A percentile compares a stretch with the other conserved stretches of the same genome.
Evolutionary conservation across 2,888 invertebrate species (phyloP).

Genomic region (Litoditis marina): DNA sequence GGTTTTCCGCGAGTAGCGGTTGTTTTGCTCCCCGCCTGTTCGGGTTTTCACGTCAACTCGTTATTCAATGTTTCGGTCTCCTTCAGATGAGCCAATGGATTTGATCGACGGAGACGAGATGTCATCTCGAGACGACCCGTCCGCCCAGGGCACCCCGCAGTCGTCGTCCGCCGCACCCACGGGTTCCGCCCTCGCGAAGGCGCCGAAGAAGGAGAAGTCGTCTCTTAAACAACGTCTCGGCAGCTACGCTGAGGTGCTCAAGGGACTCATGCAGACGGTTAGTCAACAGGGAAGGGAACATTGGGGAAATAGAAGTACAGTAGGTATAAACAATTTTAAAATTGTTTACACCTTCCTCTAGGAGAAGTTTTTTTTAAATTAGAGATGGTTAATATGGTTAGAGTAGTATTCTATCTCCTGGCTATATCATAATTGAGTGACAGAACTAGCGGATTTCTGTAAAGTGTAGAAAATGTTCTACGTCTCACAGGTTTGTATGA

Average conservation of each 20-base stretch:
- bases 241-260: conserved; percentile 37
- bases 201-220: conserved; percentile 24
- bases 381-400: too few relatives aligned
- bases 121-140: background rate
- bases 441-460: too few relatives aligned
- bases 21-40: too few relatives aligned
- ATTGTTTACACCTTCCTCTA: too few relatives aligned
- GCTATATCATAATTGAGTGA: too few relatives aligned
- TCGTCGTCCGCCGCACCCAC: conserved; percentile 10
- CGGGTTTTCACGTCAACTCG: too few relatives aligned
- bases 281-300: background rate
- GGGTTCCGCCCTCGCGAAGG: background rate
- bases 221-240: conserved; percentile 29
- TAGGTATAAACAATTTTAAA: too few relatives aligned
- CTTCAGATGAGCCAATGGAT: conserved; percentile 5
- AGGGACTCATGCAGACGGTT: conserved; percentile 24
- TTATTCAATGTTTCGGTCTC: background rate
- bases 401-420: too few relatives aligned
- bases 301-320: too few relatives aligned
- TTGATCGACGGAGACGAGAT: background rate
- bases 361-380: background rate
- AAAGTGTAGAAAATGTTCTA: too few relatives aligned
- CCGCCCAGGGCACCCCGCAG: background rate
- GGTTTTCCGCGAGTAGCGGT: too few relatives aligned
- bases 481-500: too few relatives aligned